These are phyloP conservation scores for Chaetoderma sp. DNA, from an alignment of 2,888 invertebrate genomes.

Conservation along the genomic window DNA sequence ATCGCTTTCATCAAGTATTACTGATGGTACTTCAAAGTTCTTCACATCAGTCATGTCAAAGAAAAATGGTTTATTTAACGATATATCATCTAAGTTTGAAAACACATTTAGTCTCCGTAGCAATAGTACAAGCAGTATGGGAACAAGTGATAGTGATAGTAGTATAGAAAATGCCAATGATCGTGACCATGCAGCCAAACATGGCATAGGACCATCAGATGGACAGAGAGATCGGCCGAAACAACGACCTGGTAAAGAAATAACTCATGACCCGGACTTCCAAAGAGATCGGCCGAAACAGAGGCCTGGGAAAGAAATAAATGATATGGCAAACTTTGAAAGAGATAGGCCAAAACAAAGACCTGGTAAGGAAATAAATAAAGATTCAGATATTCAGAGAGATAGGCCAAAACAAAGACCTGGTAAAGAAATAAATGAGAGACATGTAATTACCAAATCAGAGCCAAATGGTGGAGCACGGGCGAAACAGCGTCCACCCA, in stretches of 20 bases:
- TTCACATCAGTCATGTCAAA: slow-evolving; percentile 62
- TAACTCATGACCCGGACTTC: no score
- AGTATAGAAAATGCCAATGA: neutral
- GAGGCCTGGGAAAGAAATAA: neutral
- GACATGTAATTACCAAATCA: no score
- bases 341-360: neutral
- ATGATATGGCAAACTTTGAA: neutral
- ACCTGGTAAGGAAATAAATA: neutral
- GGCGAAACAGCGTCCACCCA: no score
- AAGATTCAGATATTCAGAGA: neutral
- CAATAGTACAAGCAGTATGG: slow-evolving; percentile 45
- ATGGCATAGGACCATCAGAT: no score
- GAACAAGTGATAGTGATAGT: slow-evolving; percentile 38
- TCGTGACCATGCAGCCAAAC: no score
- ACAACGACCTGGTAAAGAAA: no score
- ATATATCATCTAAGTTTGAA: slow-evolving; percentile 63
- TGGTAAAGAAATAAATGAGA: neutral
- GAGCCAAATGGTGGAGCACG: no score
- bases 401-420: neutral
- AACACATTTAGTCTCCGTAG: slow-evolving; percentile 45
- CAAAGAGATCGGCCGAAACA: neutral
- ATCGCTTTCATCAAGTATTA: slow-evolving; percentile 46
- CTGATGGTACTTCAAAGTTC: slow-evolving; percentile 60
- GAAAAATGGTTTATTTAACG: slow-evolving; percentile 63
- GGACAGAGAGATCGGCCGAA: no score